Evolutionary conservation across 2,888 invertebrate species (phyloP), one percentile per base, ranked within the genome.

Genomic region (Halocaridina rubra): DNA sequence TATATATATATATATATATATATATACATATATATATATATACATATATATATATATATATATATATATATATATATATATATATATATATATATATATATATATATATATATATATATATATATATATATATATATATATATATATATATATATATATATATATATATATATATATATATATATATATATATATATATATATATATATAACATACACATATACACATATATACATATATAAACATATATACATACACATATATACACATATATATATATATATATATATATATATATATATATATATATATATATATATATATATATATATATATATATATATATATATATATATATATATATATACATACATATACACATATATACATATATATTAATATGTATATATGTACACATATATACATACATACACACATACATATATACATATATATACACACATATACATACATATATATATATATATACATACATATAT

Each of bases 221-320:
- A 72, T 22, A 72, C 29, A 4, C n/a, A 3, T 22, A 30, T 32
- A 30, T 32, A 71, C 30, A 32, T 32, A 71, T 32, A 71, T n/a
- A 13, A 59, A 53, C 53, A 53, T 27, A 29, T 33, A 67, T 29
- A 79, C 67, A 67, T 29, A 79, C 79, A 69, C 53, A 79, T 69
- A 79, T 53, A 79, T 69, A 79, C 75, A 75, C 13, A 22, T 27
- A 57, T 19, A 79, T 79, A 79, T 67, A 74, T 39, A 30, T 59
- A 76, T 76, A 53, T 22, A 53, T 76, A 76, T 59, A 76, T 76
- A 53, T 10, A 76, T 57, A 59, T 27, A 46, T 30, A 30, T n/a
- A 59, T 30, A 59, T 13, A 75, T 19, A 46, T 53, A 39, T 19
- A 75, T 16, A n/a, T 1, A 75, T 16, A 46, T 53, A 59, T 53